phyloP scores from a whole-genome alignment of 2,888 invertebrate genomes.

The Prosapia bicincta region DNA sequence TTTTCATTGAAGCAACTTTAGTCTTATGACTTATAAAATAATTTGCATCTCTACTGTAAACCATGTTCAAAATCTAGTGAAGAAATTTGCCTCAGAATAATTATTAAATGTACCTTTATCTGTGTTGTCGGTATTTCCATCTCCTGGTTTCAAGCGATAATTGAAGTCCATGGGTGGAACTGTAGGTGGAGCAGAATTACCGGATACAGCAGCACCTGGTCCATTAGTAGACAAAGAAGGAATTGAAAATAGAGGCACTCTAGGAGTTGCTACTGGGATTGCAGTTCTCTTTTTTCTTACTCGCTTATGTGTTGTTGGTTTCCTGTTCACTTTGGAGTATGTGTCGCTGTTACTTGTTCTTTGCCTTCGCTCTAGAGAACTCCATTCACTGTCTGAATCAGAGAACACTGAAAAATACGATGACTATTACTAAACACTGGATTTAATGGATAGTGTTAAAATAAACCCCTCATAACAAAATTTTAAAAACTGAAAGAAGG shows the following conservation, averaged over 20 bases:
- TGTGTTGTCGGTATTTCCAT: constrained; percentile 44
- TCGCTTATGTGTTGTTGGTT: constrained; percentile 66
- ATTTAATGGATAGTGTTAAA: background rate
- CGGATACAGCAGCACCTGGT: constrained; percentile 29
- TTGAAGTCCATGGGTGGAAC: constrained; percentile 44
- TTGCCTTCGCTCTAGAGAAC: constrained; percentile 61
- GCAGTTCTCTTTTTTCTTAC: constrained; percentile 70
- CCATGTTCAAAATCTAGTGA: too few relatives aligned
- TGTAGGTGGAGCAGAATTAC: background rate
- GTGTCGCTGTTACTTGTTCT: constrained; percentile 53
- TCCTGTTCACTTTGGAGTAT: constrained; percentile 63
- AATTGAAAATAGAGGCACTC: constrained; percentile 61
- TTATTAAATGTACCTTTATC: constrained; percentile 49
- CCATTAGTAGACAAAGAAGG: constrained; percentile 28
- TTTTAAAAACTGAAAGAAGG: constrained; percentile 14
- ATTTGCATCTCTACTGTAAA: too few relatives aligned
- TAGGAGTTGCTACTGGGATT: constrained; percentile 82
- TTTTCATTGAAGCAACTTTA: too few relatives aligned
- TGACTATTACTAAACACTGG: background rate
- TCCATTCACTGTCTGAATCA: constrained; percentile 88
- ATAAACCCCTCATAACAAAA: background rate
- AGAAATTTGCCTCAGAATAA: too few relatives aligned
- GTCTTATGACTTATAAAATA: too few relatives aligned
- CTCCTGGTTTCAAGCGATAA: constrained; percentile 46
- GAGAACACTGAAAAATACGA: constrained; percentile 61